A percentile compares a stretch with the other conserved stretches of the same genome.
Conservation (phyloP, 2,888 invertebrate genomes). For the Congeria kusceri region DNA sequence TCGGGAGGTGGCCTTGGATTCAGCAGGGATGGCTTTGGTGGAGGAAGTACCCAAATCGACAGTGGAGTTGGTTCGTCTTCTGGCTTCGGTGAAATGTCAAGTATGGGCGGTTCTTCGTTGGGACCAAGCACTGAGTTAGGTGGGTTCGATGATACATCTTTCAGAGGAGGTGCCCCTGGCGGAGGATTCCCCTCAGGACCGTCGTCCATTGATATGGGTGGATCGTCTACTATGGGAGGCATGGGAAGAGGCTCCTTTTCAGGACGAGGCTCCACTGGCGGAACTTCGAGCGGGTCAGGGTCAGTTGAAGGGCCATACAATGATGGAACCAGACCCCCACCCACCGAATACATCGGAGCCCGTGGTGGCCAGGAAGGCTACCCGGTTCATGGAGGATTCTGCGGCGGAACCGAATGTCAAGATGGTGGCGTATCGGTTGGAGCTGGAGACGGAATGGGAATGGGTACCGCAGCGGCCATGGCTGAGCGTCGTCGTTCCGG, state of each 20-base stretch:
- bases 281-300: background rate
- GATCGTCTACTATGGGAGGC: background rate
- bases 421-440: conserved; percentile 21
- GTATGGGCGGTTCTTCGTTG: no score
- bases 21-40: no score
- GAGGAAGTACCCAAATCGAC: no score
- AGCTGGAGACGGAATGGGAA: conserved; percentile 12
- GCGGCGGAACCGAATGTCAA: conserved; percentile 9
- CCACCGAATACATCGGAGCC: conserved; percentile 13
- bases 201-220: no score
- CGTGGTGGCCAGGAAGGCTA: conserved; percentile 8
- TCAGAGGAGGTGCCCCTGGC: no score
- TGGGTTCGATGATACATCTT: background rate
- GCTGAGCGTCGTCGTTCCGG: conserved; percentile 10
- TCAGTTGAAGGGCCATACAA: no score
- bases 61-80: no score
- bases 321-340: background rate
- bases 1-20: background rate
- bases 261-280: background rate
- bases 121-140: no score
- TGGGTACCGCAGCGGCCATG: conserved; percentile 15
- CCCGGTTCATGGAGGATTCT: conserved; percentile 22
- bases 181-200: no score
- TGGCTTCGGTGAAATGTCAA: no score
- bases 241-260: background rate